A percentile compares a stretch with the other conserved stretches of the same genome.
Evolutionary conservation across 2,888 invertebrate species (phyloP).

Genomic region (Cactoblastis cactorum): DNA sequence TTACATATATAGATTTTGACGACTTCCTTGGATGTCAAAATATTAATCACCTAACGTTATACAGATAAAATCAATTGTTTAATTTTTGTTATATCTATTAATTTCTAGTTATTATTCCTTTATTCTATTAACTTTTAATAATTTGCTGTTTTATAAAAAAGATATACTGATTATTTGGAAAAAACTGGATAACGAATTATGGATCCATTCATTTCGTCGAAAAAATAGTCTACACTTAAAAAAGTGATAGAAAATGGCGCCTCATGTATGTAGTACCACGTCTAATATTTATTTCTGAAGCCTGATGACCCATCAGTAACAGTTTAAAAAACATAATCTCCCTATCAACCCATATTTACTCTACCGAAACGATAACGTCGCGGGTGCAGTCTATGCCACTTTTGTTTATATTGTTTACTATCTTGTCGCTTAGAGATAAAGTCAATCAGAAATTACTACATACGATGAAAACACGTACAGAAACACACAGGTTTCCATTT

Average conservation of each 20-base stretch:
- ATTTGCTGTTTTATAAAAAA: no score
- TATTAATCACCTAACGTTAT: not conserved
- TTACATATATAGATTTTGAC: not conserved
- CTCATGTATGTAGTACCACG: no score
- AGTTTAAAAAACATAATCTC: not conserved
- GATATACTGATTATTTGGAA: no score
- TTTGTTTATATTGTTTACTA: constrained; percentile 7
- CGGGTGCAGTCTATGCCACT: constrained; percentile 6
- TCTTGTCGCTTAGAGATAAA: constrained; percentile 10
- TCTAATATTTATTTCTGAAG: no score
- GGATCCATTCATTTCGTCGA: no score
- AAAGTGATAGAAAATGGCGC: no score
- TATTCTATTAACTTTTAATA: no score
- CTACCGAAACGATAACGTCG: constrained; percentile 12
- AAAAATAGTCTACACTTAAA: no score
- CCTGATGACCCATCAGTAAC: not conserved
- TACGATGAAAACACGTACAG: constrained; percentile 1
- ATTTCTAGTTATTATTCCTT: no score
- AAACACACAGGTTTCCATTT: not conserved
- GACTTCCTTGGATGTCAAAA: not conserved
- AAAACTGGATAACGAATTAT: no score
- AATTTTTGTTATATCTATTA: no score
- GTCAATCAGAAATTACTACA: constrained; percentile 10
- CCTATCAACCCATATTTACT: constrained; percentile 6
- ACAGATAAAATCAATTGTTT: no score